Evolutionary conservation across 2,797 vertebrate genomes (phyloP), one percentile per base, ranked within the genome.

Genomic region (Aeoliscus strigatus): DNA sequence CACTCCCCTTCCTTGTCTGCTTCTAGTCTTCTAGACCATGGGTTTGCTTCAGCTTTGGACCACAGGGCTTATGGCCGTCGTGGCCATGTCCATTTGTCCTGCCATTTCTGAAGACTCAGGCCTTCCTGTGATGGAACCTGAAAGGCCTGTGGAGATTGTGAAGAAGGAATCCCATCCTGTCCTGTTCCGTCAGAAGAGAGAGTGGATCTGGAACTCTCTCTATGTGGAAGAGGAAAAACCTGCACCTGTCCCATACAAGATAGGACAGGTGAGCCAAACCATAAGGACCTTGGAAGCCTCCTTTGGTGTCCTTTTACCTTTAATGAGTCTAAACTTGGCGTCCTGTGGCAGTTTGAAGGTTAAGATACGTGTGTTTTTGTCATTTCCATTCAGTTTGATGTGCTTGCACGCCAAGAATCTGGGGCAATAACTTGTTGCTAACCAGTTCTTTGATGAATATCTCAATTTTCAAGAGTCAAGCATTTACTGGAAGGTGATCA

Each of bases 191-290:
- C 60, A 76, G 26, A 90, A 88, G 53, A 80, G 88, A 53, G 60
- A 49, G 0, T 90, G 87, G 87, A 38, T 69, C 41, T 90, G 88
- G 87, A 86, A 88, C 41, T 51, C 35, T 1, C 36, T 87, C 6
- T 75, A 61, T 0, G 73, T 80, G 29, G 48, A 56, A 2, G 88
- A 90, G 73, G 84, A 86, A 26, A 74, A 48, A 32, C 39, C 39
- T 0, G 38, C 36, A 0, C 18, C 47, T 1, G 0, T 0, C 1
- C 35, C 75, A 0, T 50, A 60, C 32, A 77, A 70, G 40, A 80
- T 90, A 9, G 83, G 80, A 73, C 66, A 79, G 73, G 89, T 90
- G 64, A 42, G 45, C 8, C 3, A 14, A 23, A n/a, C n/a, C n/a
- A n/a, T n/a, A n/a, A n/a, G n/a, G n/a, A n/a, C n/a, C n/a, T n/a